Conservation (phyloP, 1,140 invertebrate genomes). For the Rhopalosiphum maidis region DNA sequence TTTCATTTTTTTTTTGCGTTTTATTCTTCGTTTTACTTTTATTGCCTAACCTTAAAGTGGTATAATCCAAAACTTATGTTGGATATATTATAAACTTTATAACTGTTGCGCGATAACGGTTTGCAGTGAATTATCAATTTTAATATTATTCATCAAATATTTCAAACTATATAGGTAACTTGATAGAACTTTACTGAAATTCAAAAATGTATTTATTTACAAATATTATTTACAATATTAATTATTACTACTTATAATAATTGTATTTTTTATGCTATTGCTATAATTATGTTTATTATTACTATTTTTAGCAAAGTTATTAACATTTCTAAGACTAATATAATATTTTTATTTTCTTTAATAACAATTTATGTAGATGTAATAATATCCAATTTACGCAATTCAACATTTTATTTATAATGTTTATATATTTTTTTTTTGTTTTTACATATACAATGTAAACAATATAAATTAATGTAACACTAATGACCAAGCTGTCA, state of each 20-base stretch:
- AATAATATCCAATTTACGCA: not conserved
- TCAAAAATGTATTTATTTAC: not conserved
- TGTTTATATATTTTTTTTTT: not conserved
- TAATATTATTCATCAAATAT: not conserved
- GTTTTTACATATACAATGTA: not conserved
- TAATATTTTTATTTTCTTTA: not conserved
- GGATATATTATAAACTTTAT: not conserved
- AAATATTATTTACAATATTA: not conserved
- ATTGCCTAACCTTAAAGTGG: conserved; percentile 16
- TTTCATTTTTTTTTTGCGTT: not conserved
- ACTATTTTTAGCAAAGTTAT: not conserved
- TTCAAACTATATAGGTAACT: not conserved
- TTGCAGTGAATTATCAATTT: not conserved
- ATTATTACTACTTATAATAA: not conserved
- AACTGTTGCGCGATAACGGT: not conserved
- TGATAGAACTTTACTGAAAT: not conserved
- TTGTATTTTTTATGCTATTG: not conserved
- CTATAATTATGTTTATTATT: not conserved
- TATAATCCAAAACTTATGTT: not conserved
- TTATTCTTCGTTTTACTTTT: conserved; percentile 21
- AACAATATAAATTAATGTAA: not conserved
- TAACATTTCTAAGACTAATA: not conserved
- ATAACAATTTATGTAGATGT: not conserved
- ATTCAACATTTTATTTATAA: not conserved
- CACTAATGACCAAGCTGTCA: too few species aligned